phyloP scores from a whole-genome alignment of 1,140 invertebrate genomes.

The Eupristina koningsbergeri region DNA sequence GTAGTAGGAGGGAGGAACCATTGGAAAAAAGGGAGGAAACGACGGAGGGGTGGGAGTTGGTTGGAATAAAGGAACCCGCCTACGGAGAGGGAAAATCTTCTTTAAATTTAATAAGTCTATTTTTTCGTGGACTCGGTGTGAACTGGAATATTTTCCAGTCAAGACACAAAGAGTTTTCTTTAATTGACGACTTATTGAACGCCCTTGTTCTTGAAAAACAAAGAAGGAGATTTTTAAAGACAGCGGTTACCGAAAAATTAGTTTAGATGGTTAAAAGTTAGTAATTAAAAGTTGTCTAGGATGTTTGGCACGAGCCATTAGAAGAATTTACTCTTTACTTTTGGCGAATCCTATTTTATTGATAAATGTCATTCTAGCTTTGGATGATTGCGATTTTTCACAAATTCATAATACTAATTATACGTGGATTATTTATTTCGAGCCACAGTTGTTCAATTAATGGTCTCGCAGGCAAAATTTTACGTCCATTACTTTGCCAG shows the following conservation, averaged over 20 bases:
- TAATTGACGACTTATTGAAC: conserved; percentile 33
- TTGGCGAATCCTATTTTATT: too few relatives aligned
- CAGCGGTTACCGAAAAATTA: neutral
- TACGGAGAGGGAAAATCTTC: conserved; percentile 9
- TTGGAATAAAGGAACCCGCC: neutral
- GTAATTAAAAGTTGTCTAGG: too few relatives aligned
- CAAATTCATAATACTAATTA: too few relatives aligned
- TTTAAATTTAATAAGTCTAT: conserved; percentile 41
- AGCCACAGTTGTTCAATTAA: too few relatives aligned
- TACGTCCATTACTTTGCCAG: neutral
- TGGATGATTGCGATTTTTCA: too few relatives aligned
- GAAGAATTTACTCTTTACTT: too few relatives aligned
- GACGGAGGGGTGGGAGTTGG: neutral
- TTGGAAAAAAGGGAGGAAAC: neutral
- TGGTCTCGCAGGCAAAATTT: neutral
- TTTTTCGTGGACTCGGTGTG: neutral
- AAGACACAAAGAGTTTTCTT: conserved; percentile 3
- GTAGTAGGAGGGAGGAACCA: conserved; percentile 38
- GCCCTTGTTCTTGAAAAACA: neutral
- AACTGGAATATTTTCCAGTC: neutral
- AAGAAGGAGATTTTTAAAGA: neutral
- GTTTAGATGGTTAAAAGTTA: too few relatives aligned
- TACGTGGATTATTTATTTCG: too few relatives aligned
- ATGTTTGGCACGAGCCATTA: too few relatives aligned
- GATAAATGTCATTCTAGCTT: too few relatives aligned